Percentiles rank a stretch among this genome's conserved stretches.
These are phyloP conservation scores for Potamarius usumacintae DNA, from an alignment of 2,113 vertebrate genomes.

Conservation along the genomic window DNA sequence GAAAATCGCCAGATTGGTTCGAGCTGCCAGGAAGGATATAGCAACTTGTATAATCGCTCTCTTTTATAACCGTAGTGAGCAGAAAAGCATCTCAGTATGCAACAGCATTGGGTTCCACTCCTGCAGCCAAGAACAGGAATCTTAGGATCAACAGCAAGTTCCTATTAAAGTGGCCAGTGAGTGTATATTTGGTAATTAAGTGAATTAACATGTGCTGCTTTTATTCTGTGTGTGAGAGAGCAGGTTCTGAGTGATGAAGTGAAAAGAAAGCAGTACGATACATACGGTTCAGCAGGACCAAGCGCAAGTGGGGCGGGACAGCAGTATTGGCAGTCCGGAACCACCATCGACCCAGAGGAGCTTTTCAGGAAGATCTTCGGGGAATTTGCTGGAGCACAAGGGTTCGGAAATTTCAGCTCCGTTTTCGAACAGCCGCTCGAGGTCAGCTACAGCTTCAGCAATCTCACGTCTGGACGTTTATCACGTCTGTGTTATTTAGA, in stretches of 20 bases:
- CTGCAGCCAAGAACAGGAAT: too few species aligned
- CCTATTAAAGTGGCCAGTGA: too few species aligned
- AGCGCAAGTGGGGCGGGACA: constrained; percentile 72
- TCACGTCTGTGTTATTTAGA: not conserved
- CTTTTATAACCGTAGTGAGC: too few species aligned
- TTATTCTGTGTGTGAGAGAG: not conserved
- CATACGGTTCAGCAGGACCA: constrained; percentile 78
- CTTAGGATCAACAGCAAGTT: too few species aligned
- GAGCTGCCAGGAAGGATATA: too few species aligned
- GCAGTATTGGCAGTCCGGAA: constrained; percentile 84
- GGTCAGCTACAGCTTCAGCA: constrained; percentile 67
- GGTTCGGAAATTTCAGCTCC: constrained; percentile 85
- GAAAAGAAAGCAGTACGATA: constrained; percentile 93
- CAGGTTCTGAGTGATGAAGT: constrained; percentile 92
- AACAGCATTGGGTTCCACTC: too few species aligned
- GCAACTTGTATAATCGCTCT: too few species aligned
- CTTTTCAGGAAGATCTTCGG: constrained; percentile 97
- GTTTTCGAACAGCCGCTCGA: constrained; percentile 92
- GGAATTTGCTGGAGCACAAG: constrained; percentile 82
- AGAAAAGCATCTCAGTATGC: too few species aligned
- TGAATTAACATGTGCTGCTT: not conserved
- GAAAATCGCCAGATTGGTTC: too few species aligned
- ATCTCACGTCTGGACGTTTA: not conserved
- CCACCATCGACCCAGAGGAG: constrained; percentile 86
- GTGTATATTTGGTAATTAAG: not conserved